phyloP scores from a whole-genome alignment of 2,113 vertebrate genomes.

The Alligator mississippiensis region DNA sequence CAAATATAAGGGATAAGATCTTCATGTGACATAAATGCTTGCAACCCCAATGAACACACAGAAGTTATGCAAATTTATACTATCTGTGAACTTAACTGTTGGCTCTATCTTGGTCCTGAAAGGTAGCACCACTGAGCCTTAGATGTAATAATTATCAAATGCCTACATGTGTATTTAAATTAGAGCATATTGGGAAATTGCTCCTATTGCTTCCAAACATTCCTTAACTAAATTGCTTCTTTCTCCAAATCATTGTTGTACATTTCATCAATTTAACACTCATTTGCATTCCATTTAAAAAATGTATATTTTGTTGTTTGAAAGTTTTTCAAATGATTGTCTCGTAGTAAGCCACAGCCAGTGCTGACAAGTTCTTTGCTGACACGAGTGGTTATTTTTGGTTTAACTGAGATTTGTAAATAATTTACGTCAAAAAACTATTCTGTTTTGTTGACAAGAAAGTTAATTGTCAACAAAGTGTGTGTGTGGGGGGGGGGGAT shows the following conservation, averaged over 20 bases:
- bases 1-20: not conserved
- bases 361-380: not conserved
- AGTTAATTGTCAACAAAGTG: conserved; percentile 63
- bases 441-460: conserved; percentile 44
- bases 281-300: not conserved
- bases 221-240: not conserved
- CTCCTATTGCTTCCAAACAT: not conserved
- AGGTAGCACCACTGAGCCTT: not conserved
- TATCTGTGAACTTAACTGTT: not conserved
- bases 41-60: not conserved
- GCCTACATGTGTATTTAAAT: not conserved
- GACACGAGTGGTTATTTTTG: conserved; percentile 9
- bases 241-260: not conserved
- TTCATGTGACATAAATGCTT: not conserved
- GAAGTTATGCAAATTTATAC: not conserved
- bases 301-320: not conserved
- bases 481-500: not conserved
- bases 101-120: not conserved
- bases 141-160: not conserved
- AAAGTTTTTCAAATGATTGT: conserved; percentile 1
- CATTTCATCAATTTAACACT: not conserved
- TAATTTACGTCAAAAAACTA: conserved; percentile 37
- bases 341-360: not conserved
- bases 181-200: not conserved
- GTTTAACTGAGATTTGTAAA: conserved; percentile 41